Evolutionary conservation across 2,888 invertebrate genomes (phyloP).

Genomic region (Cephus runcator): DNA sequence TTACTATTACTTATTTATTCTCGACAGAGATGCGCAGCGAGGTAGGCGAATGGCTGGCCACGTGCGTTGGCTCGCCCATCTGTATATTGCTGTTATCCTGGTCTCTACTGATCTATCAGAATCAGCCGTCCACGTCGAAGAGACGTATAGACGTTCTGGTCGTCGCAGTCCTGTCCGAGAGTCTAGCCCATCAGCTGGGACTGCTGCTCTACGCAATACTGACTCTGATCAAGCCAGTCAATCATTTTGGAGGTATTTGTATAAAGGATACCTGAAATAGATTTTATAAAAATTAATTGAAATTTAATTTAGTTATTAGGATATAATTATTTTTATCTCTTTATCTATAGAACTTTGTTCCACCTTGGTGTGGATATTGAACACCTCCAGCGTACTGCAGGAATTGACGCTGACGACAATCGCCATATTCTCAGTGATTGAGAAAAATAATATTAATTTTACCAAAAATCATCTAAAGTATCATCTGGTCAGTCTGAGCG

Average conservation of each 20-base stretch:
- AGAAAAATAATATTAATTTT: slow-evolving; percentile 42
- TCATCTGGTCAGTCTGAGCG: slow-evolving; percentile 66
- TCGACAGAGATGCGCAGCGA: slow-evolving; percentile 60
- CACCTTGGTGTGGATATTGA: slow-evolving; percentile 65
- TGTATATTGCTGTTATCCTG: slow-evolving; percentile 64
- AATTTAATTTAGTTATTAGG: neutral
- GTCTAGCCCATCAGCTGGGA: slow-evolving; percentile 62
- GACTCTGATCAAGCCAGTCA: slow-evolving; percentile 60
- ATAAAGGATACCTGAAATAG: neutral
- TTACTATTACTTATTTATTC: neutral
- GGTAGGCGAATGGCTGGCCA: slow-evolving; percentile 64
- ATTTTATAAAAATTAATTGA: neutral
- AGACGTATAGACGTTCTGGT: slow-evolving; percentile 67
- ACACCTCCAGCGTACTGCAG: slow-evolving; percentile 66
- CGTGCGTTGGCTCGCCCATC: slow-evolving; percentile 66
- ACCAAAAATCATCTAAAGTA: slow-evolving; percentile 64
- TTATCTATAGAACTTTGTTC: slow-evolving; percentile 59
- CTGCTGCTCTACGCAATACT: slow-evolving; percentile 61
- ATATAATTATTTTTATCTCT: neutral
- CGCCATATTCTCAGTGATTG: slow-evolving; percentile 57
- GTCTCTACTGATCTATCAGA: slow-evolving; percentile 67
- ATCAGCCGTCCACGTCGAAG: slow-evolving; percentile 61
- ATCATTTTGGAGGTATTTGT: slow-evolving; percentile 56
- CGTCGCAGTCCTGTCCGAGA: slow-evolving; percentile 63
- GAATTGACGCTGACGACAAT: slow-evolving; percentile 66